Conservation (phyloP, 2,888 invertebrate species). For the Gastracanthus pulcherrimus region DNA sequence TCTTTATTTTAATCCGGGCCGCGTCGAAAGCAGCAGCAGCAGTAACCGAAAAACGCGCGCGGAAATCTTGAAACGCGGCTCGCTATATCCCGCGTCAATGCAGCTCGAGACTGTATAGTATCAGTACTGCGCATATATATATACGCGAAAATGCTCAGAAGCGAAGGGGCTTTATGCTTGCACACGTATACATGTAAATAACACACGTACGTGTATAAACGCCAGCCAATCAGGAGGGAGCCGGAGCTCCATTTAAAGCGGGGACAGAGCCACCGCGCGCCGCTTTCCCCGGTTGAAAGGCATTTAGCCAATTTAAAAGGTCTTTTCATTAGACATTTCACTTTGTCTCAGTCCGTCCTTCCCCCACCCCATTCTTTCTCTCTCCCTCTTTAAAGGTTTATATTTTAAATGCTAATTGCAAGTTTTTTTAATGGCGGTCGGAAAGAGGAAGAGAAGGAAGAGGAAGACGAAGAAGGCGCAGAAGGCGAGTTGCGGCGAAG, state of each 20-base stretch:
- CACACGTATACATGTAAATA: too few species aligned
- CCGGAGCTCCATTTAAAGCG: conserved; percentile 71
- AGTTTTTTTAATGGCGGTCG: conserved; percentile 37
- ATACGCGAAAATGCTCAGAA: background rate
- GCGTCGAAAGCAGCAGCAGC: background rate
- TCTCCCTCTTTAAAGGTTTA: conserved; percentile 64
- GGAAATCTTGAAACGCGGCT: conserved; percentile 18
- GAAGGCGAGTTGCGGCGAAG: conserved; percentile 2
- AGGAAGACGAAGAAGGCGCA: background rate
- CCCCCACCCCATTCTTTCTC: conserved; percentile 43
- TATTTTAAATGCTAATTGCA: conserved; percentile 77
- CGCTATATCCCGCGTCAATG: conserved; percentile 9
- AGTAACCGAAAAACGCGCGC: background rate
- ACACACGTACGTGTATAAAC: background rate
- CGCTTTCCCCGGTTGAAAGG: conserved; percentile 72
- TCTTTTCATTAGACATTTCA: conserved; percentile 76
- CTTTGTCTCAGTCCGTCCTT: too few species aligned
- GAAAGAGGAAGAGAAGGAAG: background rate
- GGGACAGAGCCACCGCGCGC: conserved; percentile 60
- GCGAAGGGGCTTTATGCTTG: conserved; percentile 5
- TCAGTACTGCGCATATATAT: too few species aligned
- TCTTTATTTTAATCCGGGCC: background rate
- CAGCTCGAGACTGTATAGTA: background rate
- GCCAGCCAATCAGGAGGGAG: conserved; percentile 71
- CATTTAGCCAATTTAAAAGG: conserved; percentile 76